Evolutionary conservation across 2,113 vertebrate genomes (phyloP).

Genomic region (Stercorarius parasiticus): DNA sequence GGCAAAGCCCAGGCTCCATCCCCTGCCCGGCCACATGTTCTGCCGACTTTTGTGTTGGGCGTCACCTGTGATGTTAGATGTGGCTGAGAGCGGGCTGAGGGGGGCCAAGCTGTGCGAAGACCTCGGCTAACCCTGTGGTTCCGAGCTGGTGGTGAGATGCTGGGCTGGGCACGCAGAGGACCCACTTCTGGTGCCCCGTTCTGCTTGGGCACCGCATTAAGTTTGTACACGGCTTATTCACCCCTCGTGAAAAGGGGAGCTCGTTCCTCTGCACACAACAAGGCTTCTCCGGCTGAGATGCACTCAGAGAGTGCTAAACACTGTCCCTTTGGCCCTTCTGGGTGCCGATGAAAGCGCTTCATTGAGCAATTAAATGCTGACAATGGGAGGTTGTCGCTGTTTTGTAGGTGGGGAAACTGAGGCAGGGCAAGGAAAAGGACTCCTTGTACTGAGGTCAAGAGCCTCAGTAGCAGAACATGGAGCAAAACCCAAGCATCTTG

Average conservation of each 20-base stretch:
- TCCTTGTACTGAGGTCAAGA: background rate
- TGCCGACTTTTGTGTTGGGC: background rate
- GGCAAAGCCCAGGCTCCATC: background rate
- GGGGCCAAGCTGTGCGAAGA: background rate
- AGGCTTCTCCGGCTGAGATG: background rate
- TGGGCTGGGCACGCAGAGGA: background rate
- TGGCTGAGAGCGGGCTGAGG: background rate
- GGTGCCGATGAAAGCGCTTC: accelerated
- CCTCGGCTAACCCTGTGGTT: background rate
- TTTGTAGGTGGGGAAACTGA: background rate
- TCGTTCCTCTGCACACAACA: accelerated
- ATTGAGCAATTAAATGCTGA: background rate
- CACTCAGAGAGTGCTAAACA: background rate
- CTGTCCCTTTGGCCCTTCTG: background rate
- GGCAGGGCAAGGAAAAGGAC: background rate
- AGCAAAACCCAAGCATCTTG: background rate
- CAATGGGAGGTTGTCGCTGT: background rate
- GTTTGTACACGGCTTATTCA: background rate
- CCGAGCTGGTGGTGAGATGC: background rate
- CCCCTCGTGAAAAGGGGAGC: background rate
- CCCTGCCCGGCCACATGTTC: accelerated
- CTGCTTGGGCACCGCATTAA: background rate
- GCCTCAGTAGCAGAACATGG: background rate
- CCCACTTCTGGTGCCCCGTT: background rate
- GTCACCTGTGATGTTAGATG: background rate